A percentile compares a stretch with the other conserved stretches of the same genome.
Evolutionary conservation across 2,113 vertebrate species (phyloP).

Genomic region (Ondatra zibethicus): DNA sequence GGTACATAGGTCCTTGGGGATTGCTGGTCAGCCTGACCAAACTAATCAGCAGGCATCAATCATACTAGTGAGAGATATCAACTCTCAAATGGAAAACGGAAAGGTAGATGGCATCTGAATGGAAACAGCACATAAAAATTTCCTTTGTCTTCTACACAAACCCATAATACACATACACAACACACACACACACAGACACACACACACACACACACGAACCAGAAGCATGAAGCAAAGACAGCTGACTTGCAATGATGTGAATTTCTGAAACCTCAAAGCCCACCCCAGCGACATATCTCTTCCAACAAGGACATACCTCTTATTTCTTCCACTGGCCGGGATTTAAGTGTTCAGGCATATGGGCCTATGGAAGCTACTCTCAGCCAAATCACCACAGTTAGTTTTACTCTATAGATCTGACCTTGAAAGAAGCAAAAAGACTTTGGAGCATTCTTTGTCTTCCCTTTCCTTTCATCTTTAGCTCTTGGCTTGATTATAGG

Average conservation of each 20-base stretch:
- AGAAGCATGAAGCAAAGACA: neutral
- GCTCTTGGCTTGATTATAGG: constrained; percentile 39
- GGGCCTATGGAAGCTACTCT: neutral
- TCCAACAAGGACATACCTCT: neutral
- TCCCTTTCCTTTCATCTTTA: neutral
- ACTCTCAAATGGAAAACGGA: neutral
- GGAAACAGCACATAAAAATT: neutral
- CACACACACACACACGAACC: neutral
- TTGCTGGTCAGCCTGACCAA: neutral
- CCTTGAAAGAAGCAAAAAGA: neutral
- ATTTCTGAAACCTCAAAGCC: neutral
- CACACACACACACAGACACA: too few species aligned
- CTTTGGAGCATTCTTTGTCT: neutral
- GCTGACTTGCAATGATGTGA: neutral
- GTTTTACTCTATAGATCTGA: neutral
- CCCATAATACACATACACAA: too few species aligned
- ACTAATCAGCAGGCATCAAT: neutral
- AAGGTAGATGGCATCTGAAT: neutral
- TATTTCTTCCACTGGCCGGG: neutral
- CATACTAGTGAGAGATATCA: neutral
- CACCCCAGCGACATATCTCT: neutral
- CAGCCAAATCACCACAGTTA: neutral
- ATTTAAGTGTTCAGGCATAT: neutral
- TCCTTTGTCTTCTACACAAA: neutral
- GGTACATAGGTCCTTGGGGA: neutral